phyloP scores from a whole-genome alignment of 2,797 vertebrate species.

The Microctenopoma steveboyesi region DNA sequence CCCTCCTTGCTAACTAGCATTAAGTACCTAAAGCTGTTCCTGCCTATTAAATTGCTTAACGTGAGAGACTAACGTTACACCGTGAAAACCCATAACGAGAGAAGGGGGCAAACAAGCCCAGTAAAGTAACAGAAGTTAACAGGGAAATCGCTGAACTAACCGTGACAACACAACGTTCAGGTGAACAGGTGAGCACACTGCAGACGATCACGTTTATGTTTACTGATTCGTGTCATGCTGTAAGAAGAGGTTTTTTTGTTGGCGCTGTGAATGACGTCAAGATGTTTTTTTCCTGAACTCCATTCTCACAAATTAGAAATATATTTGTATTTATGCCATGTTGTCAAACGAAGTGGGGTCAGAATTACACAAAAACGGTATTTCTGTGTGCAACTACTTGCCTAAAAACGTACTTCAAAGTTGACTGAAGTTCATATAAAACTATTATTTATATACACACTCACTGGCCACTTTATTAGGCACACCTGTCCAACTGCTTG shows the following conservation, averaged over 20 bases:
- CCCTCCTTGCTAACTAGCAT: conserved; percentile 23
- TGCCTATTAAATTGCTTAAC: neutral
- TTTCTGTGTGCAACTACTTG: no score
- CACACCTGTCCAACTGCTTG: no score
- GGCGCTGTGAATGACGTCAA: neutral
- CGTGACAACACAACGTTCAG: conserved; percentile 14
- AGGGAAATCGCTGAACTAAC: neutral
- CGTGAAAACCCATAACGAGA: neutral
- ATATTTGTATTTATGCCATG: no score
- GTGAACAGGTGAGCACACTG: neutral
- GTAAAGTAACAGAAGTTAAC: neutral
- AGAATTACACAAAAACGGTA: no score
- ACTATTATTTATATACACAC: no score
- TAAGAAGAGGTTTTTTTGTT: no score
- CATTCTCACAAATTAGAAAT: neutral
- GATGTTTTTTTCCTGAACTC: neutral
- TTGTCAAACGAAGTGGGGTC: no score
- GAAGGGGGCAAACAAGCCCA: no score
- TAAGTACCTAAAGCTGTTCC: conserved; percentile 1
- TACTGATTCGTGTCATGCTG: neutral
- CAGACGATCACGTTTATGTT: neutral
- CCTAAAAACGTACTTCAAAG: no score
- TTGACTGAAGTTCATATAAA: no score
- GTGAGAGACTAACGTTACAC: neutral
- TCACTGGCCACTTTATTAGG: no score